These are phyloP conservation scores for Coptodon bakossiorum DNA, from an alignment of 2,113 vertebrate species.

Conservation along the genomic window DNA sequence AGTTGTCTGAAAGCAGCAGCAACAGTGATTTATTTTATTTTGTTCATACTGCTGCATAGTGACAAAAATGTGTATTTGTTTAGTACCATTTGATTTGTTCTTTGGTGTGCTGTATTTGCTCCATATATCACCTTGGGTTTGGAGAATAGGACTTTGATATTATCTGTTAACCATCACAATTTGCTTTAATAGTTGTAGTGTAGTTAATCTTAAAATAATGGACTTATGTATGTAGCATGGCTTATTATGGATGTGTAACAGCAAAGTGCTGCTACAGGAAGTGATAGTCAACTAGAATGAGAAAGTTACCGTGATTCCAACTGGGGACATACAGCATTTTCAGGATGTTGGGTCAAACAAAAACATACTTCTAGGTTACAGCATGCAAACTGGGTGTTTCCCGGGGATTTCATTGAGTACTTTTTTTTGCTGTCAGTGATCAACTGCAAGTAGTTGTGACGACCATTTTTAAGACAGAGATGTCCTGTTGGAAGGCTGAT, in stretches of 20 bases:
- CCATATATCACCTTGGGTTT: not conserved
- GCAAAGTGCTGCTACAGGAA: not conserved
- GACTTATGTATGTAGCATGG: not conserved
- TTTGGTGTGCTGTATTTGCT: not conserved
- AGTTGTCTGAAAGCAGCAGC: not conserved
- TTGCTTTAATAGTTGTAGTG: not conserved
- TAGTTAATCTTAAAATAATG: not conserved
- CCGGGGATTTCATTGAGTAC: not conserved
- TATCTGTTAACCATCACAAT: accelerated
- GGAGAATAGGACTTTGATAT: not conserved
- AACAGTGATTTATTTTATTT: not conserved
- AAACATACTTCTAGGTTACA: not conserved
- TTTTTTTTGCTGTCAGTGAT: not conserved
- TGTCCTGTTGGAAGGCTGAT: not conserved
- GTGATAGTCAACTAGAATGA: not conserved
- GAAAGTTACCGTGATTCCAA: not conserved
- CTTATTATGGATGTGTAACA: not conserved
- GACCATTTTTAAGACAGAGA: not conserved
- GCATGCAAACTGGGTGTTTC: not conserved
- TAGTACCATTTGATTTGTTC: not conserved
- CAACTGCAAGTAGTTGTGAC: not conserved
- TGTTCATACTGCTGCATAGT: not conserved
- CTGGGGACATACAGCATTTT: not conserved
- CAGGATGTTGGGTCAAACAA: not conserved
- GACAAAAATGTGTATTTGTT: not conserved